phyloP scores from a whole-genome alignment of 2,888 invertebrate species.

The Tholera decimalis region DNA sequence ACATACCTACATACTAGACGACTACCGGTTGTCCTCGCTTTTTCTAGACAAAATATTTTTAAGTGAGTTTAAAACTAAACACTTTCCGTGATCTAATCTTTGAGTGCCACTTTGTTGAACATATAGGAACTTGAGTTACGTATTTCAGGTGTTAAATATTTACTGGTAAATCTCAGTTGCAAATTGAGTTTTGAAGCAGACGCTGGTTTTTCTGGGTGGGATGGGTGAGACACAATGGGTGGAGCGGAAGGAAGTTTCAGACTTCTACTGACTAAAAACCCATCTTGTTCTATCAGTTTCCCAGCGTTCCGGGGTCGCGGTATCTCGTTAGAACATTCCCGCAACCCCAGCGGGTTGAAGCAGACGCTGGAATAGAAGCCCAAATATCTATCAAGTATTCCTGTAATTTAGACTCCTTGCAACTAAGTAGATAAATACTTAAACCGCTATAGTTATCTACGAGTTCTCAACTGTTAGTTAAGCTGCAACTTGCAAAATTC shows the following conservation, averaged over 20 bases:
- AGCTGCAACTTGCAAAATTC: constrained; percentile 2
- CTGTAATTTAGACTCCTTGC: neutral
- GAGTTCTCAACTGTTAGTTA: constrained; percentile 10
- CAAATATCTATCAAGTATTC: neutral
- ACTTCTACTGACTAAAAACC: too few species aligned
- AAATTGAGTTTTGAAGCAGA: neutral
- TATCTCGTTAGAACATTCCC: too few species aligned
- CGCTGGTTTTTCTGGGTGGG: too few species aligned
- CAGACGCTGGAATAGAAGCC: neutral
- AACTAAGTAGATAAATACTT: neutral
- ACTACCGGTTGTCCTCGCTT: constrained; percentile 55
- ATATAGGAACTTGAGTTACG: neutral
- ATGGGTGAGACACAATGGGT: too few species aligned
- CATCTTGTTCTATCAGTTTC: too few species aligned
- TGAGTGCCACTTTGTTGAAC: neutral
- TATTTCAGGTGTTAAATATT: neutral
- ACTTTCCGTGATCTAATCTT: constrained; percentile 41
- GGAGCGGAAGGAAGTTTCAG: too few species aligned
- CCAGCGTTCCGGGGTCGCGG: too few species aligned
- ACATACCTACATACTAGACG: constrained; percentile 6
- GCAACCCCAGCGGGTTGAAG: too few species aligned
- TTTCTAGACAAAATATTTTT: constrained; percentile 30
- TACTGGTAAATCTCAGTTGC: neutral
- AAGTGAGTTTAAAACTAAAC: constrained; percentile 12
- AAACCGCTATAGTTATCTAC: neutral